Conservation (phyloP, 2,888 invertebrate genomes). For the Lathronympha strigana region DNA sequence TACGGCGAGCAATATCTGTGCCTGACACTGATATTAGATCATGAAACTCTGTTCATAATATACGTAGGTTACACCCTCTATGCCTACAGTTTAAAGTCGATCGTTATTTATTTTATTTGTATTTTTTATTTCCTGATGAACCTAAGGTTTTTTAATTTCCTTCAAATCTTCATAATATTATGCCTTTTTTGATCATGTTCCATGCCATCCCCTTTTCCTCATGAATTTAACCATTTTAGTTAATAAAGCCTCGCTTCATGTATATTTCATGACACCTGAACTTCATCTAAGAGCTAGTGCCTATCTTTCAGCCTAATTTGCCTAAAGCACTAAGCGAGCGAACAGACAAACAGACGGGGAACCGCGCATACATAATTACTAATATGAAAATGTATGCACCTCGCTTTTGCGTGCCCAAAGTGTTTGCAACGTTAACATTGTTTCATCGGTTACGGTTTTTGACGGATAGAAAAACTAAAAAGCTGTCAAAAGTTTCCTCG, state of each 20-base stretch:
- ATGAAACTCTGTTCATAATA: no score
- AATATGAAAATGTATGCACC: conserved; percentile 45
- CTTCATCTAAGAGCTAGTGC: conserved; percentile 4
- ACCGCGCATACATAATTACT: conserved; percentile 43
- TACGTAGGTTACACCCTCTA: no score
- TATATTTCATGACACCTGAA: not conserved
- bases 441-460: not conserved
- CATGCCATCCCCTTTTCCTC: not conserved
- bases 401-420: conserved; percentile 29
- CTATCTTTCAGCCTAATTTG: conserved; percentile 21
- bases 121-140: no score
- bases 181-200: no score
- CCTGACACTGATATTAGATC: no score
- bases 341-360: conserved; percentile 22
- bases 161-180: no score
- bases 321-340: conserved; percentile 27
- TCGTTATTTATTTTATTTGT: no score
- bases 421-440: not conserved
- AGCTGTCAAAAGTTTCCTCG: not conserved
- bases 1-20: no score
- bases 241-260: not conserved
- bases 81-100: no score
- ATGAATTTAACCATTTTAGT: not conserved
- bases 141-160: no score
- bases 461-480: not conserved